Evolutionary conservation across 2,888 invertebrate species (phyloP), one percentile per base, ranked within the genome.

Genomic region (Nomada lathburiana): DNA sequence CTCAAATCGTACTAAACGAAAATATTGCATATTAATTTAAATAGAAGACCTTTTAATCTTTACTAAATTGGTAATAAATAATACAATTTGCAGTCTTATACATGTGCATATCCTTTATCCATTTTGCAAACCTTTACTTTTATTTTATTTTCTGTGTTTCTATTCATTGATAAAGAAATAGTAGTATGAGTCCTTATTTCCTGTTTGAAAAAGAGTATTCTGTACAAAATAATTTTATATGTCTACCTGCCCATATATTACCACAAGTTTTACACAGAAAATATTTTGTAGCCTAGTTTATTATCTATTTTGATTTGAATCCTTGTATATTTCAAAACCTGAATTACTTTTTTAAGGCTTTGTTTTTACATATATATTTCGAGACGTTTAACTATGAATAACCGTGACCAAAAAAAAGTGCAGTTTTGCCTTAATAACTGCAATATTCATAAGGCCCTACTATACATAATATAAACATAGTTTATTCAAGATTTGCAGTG

Each of bases 281-380:
- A 82, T 70, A 83, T 72, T 72, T 72, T 67, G 23, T 68, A 69
- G 52, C 11, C 18, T 74, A 67, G 26, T 50, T 77, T 71, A 55
- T 53, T 42, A 77, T 63, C 55, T 55, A 82, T 75, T 83, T 83
- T 83, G 83, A 83, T 83, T 83, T 83, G 75, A 62, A 36, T 77
- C 23, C 55, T 83, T 64, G 50, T 60, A 75, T 64, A 52, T 53
- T 72, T 82, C 9, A 59, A 73, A 79, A 62, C 36, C 47, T 79
- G 44, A 52, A 75, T 74, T 36, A 73, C 67, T 10, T 11, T 57
- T 23, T 69, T 72, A 74, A 82, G 53, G 50, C 63, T 60, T 74
- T 64, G 23, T 62, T 69, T 55, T 76, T 70, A 76, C 23, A 67
- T 23, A 59, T 10, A 50, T 60, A 71, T 55, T 77, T 36, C 60